Base-by-base conservation (phyloP, 1,140 invertebrate genomes). In the Bombus balteatus region DNA sequence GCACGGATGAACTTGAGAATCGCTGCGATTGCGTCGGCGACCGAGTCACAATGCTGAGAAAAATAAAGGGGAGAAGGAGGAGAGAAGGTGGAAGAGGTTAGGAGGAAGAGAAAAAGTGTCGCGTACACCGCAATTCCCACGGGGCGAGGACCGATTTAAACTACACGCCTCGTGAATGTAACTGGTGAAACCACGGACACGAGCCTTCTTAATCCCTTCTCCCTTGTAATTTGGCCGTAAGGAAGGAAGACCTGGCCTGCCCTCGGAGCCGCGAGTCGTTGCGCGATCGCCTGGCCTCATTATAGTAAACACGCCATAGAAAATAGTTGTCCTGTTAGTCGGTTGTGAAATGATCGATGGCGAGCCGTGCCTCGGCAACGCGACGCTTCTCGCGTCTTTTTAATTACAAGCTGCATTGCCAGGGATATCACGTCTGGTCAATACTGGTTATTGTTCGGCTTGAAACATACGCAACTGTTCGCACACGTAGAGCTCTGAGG, bases 81-180 rank as follows among this genome's bases (percentile, higher is more conserved):
- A 75, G 80, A 53, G 84, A 62, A 85, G 86, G 78, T 68, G 78
- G 85, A 85, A 87, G 75, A 80, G 59, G 77, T 80, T 80, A 87
- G 73, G 37, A 86, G 73, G 83, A 57, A 85, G 83, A 86, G 84
- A 88, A 88, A 88, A 88, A 88, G 75, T 88, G 84, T 86, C 87
- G 83, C 84, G 83, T 85, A 86, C 66, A 72, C 78, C 77, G 76
- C 79, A 75, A 88, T 88, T 88, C 87, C 84, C 87, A 88, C 83
- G 87, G 72, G 87, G 37, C 73, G 65, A 81, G 73, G 83, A 70
- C 82, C 82, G 76, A 83, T 83, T 81, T 87, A 66, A 87, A 78
- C 74, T 37, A 87, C 75, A 83, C 75, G 80, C 72, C 85, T 62
- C 47, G 84, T 75, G 79, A 70, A 81, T 75, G 84, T 81, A 75